Conservation (phyloP, 2,113 vertebrate species). For the Tympanuchus pallidicinctus region DNA sequence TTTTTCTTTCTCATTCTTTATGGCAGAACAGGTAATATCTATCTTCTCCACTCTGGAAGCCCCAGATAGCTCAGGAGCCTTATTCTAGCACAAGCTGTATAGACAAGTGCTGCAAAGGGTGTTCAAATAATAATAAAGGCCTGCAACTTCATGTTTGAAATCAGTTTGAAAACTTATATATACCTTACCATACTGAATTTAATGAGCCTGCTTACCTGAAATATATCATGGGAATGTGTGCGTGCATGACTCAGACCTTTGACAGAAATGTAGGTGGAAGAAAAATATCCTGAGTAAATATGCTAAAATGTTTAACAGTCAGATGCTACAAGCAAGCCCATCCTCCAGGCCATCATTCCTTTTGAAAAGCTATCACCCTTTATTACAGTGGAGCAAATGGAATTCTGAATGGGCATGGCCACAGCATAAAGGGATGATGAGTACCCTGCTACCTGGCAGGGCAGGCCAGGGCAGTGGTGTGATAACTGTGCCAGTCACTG, state of each 20-base stretch:
- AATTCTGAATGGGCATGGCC: not conserved
- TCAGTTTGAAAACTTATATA: not conserved
- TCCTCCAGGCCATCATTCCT: conserved; percentile 2
- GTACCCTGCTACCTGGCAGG: not conserved
- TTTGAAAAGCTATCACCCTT: conserved; percentile 17
- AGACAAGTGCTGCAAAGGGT: not conserved
- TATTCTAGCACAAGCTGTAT: not conserved
- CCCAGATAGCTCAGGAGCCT: not conserved
- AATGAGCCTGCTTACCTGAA: not conserved
- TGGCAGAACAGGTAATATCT: not conserved
- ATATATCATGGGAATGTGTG: not conserved
- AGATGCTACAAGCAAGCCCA: not conserved
- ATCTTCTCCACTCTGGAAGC: not conserved
- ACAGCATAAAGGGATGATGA: rapidly evolving
- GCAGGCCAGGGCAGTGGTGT: not conserved
- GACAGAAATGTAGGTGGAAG: not conserved
- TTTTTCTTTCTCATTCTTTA: not conserved
- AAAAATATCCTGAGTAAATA: not conserved
- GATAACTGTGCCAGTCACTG: not conserved
- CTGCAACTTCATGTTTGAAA: not conserved
- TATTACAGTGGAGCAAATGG: not conserved
- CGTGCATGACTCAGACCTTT: not conserved
- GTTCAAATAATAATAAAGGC: not conserved
- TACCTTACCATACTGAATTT: not conserved
- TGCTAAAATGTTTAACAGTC: not conserved